Base-by-base conservation (phyloP, 2,888 invertebrate genomes). In the Rhorus exstirpatorius region DNA sequence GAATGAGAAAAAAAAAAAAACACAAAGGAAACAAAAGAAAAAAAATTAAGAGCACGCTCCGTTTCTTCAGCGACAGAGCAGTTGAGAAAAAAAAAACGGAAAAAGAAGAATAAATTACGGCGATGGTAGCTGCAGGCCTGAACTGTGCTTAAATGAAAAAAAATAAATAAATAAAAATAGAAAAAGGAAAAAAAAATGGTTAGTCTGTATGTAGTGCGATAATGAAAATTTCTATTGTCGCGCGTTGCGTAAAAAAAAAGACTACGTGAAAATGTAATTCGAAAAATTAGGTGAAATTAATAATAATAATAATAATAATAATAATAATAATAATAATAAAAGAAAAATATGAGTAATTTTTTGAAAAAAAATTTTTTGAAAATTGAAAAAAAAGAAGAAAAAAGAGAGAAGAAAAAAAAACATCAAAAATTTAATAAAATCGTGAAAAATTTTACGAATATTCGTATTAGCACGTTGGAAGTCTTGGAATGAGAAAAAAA, bases 211-310 rank as follows among this genome's bases (percentile, higher is more conserved):
- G 83, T 85, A 83, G 83, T 86, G 83, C 84, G 86, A 87, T 85
- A 86, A 86, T 86, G n/a, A n/a, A 86, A 86, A 87, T 86, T 87
- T 86, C 82, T 85, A 86, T 85, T 83, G 85, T 86, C 85, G 87
- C 86, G 86, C 86, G 85, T 71, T 84, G 84, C 83, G 83, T 87
- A 84, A 85, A 85, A 41, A 70, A 38, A 75, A 67, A 81, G 81
- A 83, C 85, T 85, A 78, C 82, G 83, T 79, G 31, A 24, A 83
- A 83, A 86, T 88, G 88, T 88, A 68, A 87, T 85, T 86, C 83
- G 84, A 85, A 86, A 84, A 83, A 86, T 86, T 86, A 85, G 85
- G 83, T 86, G 86, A 83, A 74, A 80, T 68, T 46, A 70, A 61
- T 35, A 21, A 68, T 7, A 86, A 83, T 84, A 83, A 77, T 41